Evolutionary conservation across 1,140 invertebrate genomes (phyloP).

Genomic region (Caenorhabditis tropicalis): DNA sequence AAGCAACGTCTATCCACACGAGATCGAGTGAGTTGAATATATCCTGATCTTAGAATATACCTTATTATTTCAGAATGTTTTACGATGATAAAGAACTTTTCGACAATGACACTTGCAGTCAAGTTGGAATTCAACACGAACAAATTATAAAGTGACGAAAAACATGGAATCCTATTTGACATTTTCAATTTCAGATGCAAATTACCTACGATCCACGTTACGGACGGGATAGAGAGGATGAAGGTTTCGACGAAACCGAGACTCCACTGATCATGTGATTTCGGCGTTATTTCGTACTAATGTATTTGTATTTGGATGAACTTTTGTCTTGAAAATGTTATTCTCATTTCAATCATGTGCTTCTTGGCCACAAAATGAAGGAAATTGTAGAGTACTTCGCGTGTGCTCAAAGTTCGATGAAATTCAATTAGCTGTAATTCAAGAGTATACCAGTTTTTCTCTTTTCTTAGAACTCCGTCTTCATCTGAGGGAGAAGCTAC

Average conservation of each 20-base stretch:
- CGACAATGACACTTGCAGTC: neutral
- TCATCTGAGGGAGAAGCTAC: neutral
- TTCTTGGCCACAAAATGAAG: too few relatives aligned
- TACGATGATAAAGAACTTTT: conserved; percentile 25
- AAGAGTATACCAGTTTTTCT: neutral
- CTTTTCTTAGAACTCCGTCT: neutral
- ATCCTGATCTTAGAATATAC: neutral
- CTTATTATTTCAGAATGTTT: conserved; percentile 14
- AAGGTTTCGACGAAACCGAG: neutral
- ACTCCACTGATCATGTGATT: too few relatives aligned
- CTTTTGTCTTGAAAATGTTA: too few relatives aligned
- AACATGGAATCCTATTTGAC: neutral
- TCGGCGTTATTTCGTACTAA: too few relatives aligned
- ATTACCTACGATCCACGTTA: neutral
- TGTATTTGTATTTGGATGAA: too few relatives aligned
- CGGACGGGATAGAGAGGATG: neutral
- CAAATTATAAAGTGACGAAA: neutral
- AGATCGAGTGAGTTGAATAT: conserved; percentile 22
- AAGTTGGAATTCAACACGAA: neutral
- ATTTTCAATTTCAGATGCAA: neutral
- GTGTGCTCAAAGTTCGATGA: neutral
- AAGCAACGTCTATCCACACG: neutral
- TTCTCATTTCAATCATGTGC: too few relatives aligned
- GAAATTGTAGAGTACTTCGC: too few relatives aligned
- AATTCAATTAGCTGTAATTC: neutral